Conservation (phyloP, 2,113 vertebrate species). For the Junco hyemalis region DNA sequence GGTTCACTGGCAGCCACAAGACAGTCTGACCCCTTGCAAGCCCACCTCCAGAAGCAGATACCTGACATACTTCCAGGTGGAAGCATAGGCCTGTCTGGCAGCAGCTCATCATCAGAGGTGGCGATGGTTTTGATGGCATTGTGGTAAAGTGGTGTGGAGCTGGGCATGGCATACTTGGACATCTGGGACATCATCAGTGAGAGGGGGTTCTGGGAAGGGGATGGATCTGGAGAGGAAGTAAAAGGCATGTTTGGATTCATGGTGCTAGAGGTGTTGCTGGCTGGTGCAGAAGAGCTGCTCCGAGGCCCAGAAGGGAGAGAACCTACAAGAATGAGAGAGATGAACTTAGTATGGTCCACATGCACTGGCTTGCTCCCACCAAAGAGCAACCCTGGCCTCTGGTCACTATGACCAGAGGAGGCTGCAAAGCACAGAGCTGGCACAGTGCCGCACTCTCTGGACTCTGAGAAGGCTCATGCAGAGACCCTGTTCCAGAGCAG, state of each 20-base stretch:
- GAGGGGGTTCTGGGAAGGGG: slow-evolving; percentile 91
- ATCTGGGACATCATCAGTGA: slow-evolving; percentile 99
- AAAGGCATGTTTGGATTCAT: slow-evolving; percentile 88
- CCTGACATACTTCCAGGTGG: slow-evolving; percentile 87
- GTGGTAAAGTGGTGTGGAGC: slow-evolving; percentile 96
- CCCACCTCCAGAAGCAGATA: slow-evolving; percentile 3
- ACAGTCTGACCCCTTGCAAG: fast-evolving
- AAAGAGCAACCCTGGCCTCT: background rate
- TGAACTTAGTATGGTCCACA: background rate
- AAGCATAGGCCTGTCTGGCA: slow-evolving; percentile 88
- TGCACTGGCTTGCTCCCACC: background rate
- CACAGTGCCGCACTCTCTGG: background rate
- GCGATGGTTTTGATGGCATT: slow-evolving; percentile 99
- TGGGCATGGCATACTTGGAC: slow-evolving; percentile 98
- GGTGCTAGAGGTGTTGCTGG: slow-evolving; percentile 81
- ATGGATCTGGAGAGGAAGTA: slow-evolving; percentile 86
- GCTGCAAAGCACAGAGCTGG: background rate
- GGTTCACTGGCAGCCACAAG: background rate
- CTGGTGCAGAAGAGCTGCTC: slow-evolving; percentile 85
- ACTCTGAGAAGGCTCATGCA: background rate
- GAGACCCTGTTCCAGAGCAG: background rate
- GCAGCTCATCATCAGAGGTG: slow-evolving; percentile 94
- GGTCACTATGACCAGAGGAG: background rate
- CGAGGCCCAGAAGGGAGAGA: slow-evolving; percentile 77
- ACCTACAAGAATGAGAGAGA: slow-evolving; percentile 63